Percentiles rank a stretch among this genome's conserved stretches.
Conservation (phyloP, 2,113 vertebrate species). For the Potamarius usumacintae region DNA sequence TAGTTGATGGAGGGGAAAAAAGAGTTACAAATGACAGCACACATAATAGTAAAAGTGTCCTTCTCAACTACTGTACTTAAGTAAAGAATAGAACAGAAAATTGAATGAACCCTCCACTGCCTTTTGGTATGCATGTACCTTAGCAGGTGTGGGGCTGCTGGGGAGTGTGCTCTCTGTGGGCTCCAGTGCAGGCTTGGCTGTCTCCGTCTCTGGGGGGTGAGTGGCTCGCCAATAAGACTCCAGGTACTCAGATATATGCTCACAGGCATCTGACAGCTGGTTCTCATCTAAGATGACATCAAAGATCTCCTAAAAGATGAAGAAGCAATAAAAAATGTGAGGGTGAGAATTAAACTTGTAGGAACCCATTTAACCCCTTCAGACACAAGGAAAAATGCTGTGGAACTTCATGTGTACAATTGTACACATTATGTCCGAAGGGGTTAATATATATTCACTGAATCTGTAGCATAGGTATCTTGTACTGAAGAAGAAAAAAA, state of each 20-base stretch:
- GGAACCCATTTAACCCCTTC: not conserved
- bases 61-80: not conserved
- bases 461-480: not conserved
- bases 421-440: too few relatives aligned
- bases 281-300: slow-evolving; percentile 98
- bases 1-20: slow-evolving; percentile 49
- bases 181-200: slow-evolving; percentile 82
- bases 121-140: slow-evolving; percentile 53
- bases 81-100: not conserved
- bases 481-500: not conserved
- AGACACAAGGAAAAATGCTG: too few relatives aligned
- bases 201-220: slow-evolving; percentile 88
- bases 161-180: slow-evolving; percentile 87
- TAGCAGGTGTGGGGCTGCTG: slow-evolving; percentile 73
- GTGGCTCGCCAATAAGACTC: slow-evolving; percentile 98
- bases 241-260: slow-evolving; percentile 95
- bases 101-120: not conserved
- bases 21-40: slow-evolving; percentile 50
- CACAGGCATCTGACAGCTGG: slow-evolving; percentile 94
- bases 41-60: slow-evolving; percentile 50
- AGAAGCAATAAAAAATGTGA: slow-evolving; percentile 10
- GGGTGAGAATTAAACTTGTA: not conserved
- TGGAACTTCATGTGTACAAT: too few relatives aligned
- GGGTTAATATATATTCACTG: not conserved
- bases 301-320: slow-evolving; percentile 83